Conservation (phyloP, 2,113 vertebrate species). For the Agapornis roseicollis region DNA sequence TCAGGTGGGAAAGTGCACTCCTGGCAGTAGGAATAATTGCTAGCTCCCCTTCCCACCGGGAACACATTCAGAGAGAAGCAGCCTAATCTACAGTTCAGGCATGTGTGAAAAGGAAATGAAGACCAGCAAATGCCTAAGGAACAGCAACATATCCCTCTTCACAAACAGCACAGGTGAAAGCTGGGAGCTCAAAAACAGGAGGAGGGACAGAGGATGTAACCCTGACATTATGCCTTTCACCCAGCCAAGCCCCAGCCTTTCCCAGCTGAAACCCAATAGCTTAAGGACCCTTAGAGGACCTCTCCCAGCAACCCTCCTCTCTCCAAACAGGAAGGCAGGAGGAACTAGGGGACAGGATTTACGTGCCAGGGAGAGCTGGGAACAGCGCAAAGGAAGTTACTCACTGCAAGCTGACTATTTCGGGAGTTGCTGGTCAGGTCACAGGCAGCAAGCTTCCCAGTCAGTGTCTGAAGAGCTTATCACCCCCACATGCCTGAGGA, state of each 20-base stretch:
- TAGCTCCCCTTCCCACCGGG: neutral
- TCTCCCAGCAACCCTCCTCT: constrained; percentile 46
- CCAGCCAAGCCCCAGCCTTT: constrained; percentile 30
- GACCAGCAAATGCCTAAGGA: neutral
- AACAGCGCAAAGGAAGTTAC: constrained; percentile 65
- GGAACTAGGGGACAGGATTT: constrained; percentile 69
- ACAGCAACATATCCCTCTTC: neutral
- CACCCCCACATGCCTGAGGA: neutral
- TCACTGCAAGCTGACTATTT: constrained; percentile 60
- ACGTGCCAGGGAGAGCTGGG: constrained; percentile 64
- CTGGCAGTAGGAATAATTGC: neutral
- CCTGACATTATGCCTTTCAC: constrained; percentile 33
- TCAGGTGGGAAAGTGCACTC: neutral
- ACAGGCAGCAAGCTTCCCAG: constrained; percentile 44
- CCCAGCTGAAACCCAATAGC: constrained; percentile 44
- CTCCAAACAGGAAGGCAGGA: constrained; percentile 67
- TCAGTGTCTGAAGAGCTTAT: constrained; percentile 32
- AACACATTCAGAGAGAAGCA: neutral
- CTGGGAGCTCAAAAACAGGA: neutral
- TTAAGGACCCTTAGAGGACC: constrained; percentile 53
- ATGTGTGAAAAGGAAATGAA: constrained; percentile 32
- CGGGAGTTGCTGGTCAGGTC: constrained; percentile 58
- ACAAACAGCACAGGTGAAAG: constrained; percentile 43
- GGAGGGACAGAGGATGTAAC: constrained; percentile 33
- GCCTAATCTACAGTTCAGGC: neutral